Evolutionary conservation across 2,888 invertebrate species (phyloP), one percentile per base, ranked within the genome.

Genomic region (Watsonalla cultraria): DNA sequence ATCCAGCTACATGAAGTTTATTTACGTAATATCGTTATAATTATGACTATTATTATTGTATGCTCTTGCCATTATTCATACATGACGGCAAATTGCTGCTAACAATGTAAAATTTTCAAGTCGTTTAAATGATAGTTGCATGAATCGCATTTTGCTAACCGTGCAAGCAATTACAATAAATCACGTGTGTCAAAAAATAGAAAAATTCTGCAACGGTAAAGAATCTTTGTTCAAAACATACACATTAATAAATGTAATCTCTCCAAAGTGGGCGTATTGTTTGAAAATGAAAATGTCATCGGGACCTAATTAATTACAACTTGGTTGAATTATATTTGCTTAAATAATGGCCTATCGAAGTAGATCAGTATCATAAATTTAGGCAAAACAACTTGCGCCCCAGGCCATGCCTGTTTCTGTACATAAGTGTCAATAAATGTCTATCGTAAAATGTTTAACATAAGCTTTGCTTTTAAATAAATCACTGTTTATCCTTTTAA

Each of bases 201-300:
- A 55, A 51, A 52, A 51, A 56, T 46, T 53, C 13, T 14, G 9
- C 5, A 37, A 56, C 54, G 54, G 52, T 64, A 66, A 71, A 62
- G 65, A 66, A 58, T 66, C 60, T 70, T 68, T 70, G 64, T 65
- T 59, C 53, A 65, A 65, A 66, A 62, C 59, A 42, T 60, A 61
- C 66, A 66, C 68, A 42, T 42, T 5, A 8, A 66, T 58, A 59
- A 59, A 51, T 61, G 54, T 60, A 59, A 51, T 61, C 54, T 60
- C 50, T 59, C 64, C 57, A 57, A 59, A 56, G 56, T 55, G 55
- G 75, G 75, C 72, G 56, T 48, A 51, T 54, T 66, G 76, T 77
- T 76, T 75, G 4, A 4, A 24, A 62, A 58, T 66, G 63, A 72
- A 65, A 66, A 63, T 66, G 59, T 57, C 54, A 59, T 55, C 45